A percentile compares a stretch with the other conserved stretches of the same genome.
These are phyloP conservation scores for Malacoctenus gilli DNA, from an alignment of 2,797 vertebrate genomes.

Conservation along the genomic window DNA sequence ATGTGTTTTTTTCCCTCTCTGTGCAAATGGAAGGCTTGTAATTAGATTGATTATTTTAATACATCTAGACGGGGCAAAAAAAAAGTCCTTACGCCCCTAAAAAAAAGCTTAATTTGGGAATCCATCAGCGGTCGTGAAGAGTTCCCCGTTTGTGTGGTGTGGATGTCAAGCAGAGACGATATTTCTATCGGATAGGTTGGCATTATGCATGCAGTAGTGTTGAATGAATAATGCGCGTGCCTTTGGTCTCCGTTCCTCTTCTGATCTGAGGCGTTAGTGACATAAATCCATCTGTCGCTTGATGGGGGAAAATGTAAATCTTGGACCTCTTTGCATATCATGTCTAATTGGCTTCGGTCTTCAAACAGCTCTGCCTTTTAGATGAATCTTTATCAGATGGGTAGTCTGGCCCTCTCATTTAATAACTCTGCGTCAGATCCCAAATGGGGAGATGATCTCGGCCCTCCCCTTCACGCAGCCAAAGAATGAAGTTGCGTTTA, in stretches of 20 bases:
- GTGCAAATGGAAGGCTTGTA: slow-evolving; percentile 69
- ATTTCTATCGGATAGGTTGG: slow-evolving; percentile 59
- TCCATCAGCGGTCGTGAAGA: slow-evolving; percentile 52
- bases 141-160: slow-evolving; percentile 56
- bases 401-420: slow-evolving; percentile 50
- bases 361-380: slow-evolving; percentile 70
- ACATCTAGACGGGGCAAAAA: slow-evolving; percentile 56
- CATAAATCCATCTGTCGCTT: slow-evolving; percentile 79
- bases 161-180: slow-evolving; percentile 59
- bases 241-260: slow-evolving; percentile 72
- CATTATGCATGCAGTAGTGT: slow-evolving; percentile 71
- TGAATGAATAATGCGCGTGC: slow-evolving; percentile 72
- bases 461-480: slow-evolving; percentile 19
- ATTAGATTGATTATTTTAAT: slow-evolving; percentile 78
- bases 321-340: slow-evolving; percentile 68
- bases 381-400: slow-evolving; percentile 65
- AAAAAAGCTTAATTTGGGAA: slow-evolving; percentile 58
- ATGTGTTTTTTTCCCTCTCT: slow-evolving; percentile 56
- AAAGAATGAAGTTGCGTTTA: slow-evolving; percentile 12
- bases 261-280: slow-evolving; percentile 71
- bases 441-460: slow-evolving; percentile 38
- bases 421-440: slow-evolving; percentile 43
- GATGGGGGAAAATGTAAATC: slow-evolving; percentile 79
- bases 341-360: slow-evolving; percentile 72
- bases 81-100: slow-evolving; percentile 46